Evolutionary conservation across 2,797 vertebrate genomes (phyloP), one percentile per base, ranked within the genome.

Genomic region (Garrulus glandarius): DNA sequence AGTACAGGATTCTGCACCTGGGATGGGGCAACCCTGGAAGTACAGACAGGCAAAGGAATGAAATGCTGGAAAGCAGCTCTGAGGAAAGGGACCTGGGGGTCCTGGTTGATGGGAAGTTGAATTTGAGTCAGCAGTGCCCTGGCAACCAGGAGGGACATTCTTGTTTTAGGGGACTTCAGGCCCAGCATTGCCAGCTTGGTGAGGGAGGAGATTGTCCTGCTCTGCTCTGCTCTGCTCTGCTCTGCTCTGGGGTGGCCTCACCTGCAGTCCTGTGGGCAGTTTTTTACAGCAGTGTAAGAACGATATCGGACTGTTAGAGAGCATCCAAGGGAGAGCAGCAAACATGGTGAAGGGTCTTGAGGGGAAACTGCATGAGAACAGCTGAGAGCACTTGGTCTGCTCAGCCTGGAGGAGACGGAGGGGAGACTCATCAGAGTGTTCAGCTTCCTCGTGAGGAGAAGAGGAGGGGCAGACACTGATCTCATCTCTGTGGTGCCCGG

Each of bases 221-320:
- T 46, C 50, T 55, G 61, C 60, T 26, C 41, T 14, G 49, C 1
- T 0, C 63, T 3, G 2, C 32, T 46, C 49, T 55, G 61, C 61
- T 26, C 41, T 14, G 50, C 1, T 0, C 39, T 26, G 34, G 34
- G 41, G 8, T 13, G 41, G 34, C 41, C 34, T 56, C 50, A 5
- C 7, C n/a, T 27, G 29, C 5, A 39, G 34, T 6, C 18, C 15
- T 23, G 39, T 11, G 61, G 60, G 29, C 34, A n/a, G 3, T 6
- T 36, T 37, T 37, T 37, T 37, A 27, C 50, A 14, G 6, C 22
- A 13, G 49, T 2, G 2, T 3, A 6, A 27, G 39, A 32, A 47
- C 0, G 0, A 8, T 6, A 1, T 3, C 1, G 4, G 43, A 19
- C 15, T 39, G 0, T 19, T 3, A 13, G 36, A 41, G 53, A 59